Percentiles rank a stretch among this genome's conserved stretches.
Conservation (phyloP, 2,888 invertebrate genomes). For the Sminthurides aquaticus region DNA sequence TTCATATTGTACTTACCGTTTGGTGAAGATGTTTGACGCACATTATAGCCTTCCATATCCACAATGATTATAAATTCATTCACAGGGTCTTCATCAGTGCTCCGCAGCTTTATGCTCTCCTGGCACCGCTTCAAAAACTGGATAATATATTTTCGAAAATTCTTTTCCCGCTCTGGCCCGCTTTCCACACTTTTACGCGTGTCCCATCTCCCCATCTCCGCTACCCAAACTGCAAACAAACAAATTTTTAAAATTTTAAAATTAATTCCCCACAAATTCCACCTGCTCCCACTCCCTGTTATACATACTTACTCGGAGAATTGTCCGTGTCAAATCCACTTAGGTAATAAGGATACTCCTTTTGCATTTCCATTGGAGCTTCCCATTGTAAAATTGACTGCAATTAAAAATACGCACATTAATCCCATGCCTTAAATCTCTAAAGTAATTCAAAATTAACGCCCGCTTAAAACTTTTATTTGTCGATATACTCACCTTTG, state of each 20-base stretch:
- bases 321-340: slow-evolving; percentile 12
- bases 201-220: slow-evolving; percentile 16
- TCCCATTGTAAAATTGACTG: slow-evolving; percentile 9
- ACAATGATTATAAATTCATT: too few relatives aligned
- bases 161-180: slow-evolving; percentile 11
- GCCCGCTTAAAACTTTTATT: too few relatives aligned
- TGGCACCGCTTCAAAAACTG: slow-evolving; percentile 15
- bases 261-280: too few relatives aligned
- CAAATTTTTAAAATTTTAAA: not conserved
- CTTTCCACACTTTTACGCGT: not conserved
- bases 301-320: slow-evolving; percentile 8
- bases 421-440: too few relatives aligned
- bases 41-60: too few relatives aligned
- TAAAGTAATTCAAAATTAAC: too few relatives aligned
- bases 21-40: too few relatives aligned
- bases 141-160: slow-evolving; percentile 11
- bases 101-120: slow-evolving; percentile 10
- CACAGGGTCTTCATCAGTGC: slow-evolving; percentile 7
- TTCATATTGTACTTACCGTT: too few relatives aligned
- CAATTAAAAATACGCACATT: too few relatives aligned
- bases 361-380: slow-evolving; percentile 4
- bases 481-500: slow-evolving; percentile 11
- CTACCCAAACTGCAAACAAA: slow-evolving; percentile 9
- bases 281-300: too few relatives aligned
- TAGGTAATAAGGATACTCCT: slow-evolving; percentile 8